Evolutionary conservation across 1,140 invertebrate species (phyloP).

Genomic region (Hormaphis cornu): DNA sequence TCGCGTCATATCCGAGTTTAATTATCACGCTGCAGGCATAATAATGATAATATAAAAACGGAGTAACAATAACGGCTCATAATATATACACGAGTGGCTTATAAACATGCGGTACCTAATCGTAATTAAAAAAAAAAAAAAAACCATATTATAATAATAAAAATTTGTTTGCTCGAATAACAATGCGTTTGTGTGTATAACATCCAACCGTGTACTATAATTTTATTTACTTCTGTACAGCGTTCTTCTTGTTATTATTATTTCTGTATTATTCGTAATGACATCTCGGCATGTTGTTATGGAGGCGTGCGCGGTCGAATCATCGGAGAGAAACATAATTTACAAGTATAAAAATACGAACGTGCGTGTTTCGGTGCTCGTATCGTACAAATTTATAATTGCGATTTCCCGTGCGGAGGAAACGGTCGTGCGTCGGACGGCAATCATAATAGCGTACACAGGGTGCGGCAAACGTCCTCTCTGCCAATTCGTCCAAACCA

Average conservation of each 20-base stretch:
- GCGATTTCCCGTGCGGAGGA: slow-evolving; percentile 16
- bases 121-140: slow-evolving; percentile 16
- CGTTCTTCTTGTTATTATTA: background rate
- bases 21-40: too few relatives aligned
- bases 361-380: slow-evolving; percentile 7
- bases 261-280: background rate
- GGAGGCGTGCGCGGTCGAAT: background rate
- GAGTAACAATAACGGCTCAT: too few relatives aligned
- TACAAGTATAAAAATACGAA: background rate
- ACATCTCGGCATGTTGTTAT: too few relatives aligned
- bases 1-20: too few relatives aligned
- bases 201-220: background rate
- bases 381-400: slow-evolving; percentile 26
- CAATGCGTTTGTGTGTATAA: background rate
- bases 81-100: too few relatives aligned
- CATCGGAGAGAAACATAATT: background rate
- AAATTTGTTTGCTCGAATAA: background rate
- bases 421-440: background rate
- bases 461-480: too few relatives aligned
- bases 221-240: background rate
- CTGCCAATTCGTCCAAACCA: too few relatives aligned
- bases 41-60: too few relatives aligned
- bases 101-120: too few relatives aligned
- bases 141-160: background rate
- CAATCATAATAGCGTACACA: background rate